Conservation (phyloP, 1,140 invertebrate genomes). For the Drosophila pallidifrons region DNA sequence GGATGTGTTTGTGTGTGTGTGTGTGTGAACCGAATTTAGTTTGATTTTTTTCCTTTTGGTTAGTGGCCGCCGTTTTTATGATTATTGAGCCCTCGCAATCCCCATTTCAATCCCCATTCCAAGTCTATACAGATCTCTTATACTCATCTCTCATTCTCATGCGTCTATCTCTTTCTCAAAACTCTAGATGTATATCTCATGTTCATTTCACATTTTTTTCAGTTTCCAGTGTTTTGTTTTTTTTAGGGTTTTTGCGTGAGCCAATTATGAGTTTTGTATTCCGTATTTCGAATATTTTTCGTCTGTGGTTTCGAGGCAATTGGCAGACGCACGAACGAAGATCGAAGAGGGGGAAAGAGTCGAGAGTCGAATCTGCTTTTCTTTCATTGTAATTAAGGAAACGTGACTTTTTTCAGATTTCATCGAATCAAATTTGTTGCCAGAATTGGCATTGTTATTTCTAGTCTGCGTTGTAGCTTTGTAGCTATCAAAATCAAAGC, state of each 20-base stretch:
- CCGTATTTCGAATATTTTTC: constrained; percentile 53
- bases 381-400: constrained; percentile 80
- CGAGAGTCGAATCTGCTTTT: constrained; percentile 61
- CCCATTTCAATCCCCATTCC: background rate
- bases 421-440: constrained; percentile 63
- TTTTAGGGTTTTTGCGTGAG: constrained; percentile 72
- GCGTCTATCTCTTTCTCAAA: constrained; percentile 73
- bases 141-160: constrained; percentile 22
- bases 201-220: constrained; percentile 44
- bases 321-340: background rate
- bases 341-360: too few relatives aligned
- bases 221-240: constrained; percentile 29
- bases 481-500: constrained; percentile 24
- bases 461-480: constrained; percentile 47
- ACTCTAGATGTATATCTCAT: constrained; percentile 58
- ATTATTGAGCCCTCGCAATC: constrained; percentile 66
- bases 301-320: constrained; percentile 62
- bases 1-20: constrained; percentile 12
- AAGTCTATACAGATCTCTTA: constrained; percentile 34
- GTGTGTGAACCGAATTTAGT: constrained; percentile 58
- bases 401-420: constrained; percentile 82
- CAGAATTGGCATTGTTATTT: constrained; percentile 75
- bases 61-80: constrained; percentile 64
- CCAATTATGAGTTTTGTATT: constrained; percentile 82
- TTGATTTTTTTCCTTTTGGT: constrained; percentile 35